phyloP scores from a whole-genome alignment of 2,888 invertebrate genomes.

The Spodoptera littoralis region DNA sequence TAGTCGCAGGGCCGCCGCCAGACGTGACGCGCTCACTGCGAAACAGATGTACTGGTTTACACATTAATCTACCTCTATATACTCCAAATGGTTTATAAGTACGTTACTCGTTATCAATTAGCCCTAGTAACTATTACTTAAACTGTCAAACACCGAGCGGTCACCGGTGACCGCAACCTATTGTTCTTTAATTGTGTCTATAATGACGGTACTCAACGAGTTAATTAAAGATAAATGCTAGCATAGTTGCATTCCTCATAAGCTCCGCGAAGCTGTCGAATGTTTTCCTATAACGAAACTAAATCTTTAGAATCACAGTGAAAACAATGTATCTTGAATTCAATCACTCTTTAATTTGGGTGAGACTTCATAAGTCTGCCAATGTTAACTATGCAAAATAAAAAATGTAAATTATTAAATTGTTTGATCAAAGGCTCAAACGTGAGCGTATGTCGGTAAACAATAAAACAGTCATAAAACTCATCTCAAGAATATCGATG shows the following conservation, averaged over 20 bases:
- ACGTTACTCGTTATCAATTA: constrained; percentile 50
- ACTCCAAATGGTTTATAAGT: constrained; percentile 50
- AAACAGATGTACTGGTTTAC: constrained; percentile 42
- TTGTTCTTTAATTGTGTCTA: too few species aligned
- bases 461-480: constrained; percentile 4
- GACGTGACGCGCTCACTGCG: constrained; percentile 43
- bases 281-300: constrained; percentile 5
- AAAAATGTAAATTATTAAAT: constrained; percentile 4
- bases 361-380: constrained; percentile 22
- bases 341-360: too few species aligned
- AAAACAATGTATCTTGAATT: too few species aligned
- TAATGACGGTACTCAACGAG: too few species aligned
- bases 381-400: constrained; percentile 5
- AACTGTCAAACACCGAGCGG: too few species aligned
- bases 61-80: constrained; percentile 43
- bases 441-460: neutral
- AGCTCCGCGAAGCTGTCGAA: constrained; percentile 21
- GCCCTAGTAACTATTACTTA: constrained; percentile 43
- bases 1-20: constrained; percentile 47
- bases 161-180: too few species aligned
- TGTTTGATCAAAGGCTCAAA: constrained; percentile 5
- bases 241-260: constrained; percentile 25
- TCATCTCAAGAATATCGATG: constrained; percentile 5
- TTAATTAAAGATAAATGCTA: constrained; percentile 40
- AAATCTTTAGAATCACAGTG: too few species aligned